A percentile compares a stretch with the other conserved stretches of the same genome.
Evolutionary conservation across 2,888 invertebrate genomes (phyloP).

Genomic region (Acrobasis consociella): DNA sequence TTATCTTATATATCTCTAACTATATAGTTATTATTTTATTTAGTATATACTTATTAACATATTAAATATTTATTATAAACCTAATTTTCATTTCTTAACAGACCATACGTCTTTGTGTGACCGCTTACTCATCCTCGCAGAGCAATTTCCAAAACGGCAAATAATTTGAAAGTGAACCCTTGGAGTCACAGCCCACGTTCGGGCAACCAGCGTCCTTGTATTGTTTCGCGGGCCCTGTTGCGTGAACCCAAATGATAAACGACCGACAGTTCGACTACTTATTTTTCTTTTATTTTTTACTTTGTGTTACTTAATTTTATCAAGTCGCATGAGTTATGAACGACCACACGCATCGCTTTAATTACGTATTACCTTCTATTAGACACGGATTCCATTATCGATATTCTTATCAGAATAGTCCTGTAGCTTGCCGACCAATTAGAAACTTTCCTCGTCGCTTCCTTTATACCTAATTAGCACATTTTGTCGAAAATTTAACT

Average conservation of each 20-base stretch:
- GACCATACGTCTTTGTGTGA: too few species aligned
- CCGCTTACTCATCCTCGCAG: not conserved
- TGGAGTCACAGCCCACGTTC: slow-evolving; percentile 52
- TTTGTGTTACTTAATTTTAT: slow-evolving; percentile 81
- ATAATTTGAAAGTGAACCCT: slow-evolving; percentile 24
- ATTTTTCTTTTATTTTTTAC: slow-evolving; percentile 76
- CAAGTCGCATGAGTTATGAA: slow-evolving; percentile 81
- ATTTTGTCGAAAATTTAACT: not conserved
- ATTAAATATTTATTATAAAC: too few species aligned
- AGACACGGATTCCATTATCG: slow-evolving; percentile 26
- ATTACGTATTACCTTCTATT: slow-evolving; percentile 63
- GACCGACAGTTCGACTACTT: slow-evolving; percentile 77
- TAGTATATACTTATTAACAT: too few species aligned
- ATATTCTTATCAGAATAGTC: slow-evolving; percentile 24
- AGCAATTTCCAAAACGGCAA: slow-evolving; percentile 14
- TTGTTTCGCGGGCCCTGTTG: slow-evolving; percentile 79
- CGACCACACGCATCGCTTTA: slow-evolving; percentile 79
- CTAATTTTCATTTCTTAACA: too few species aligned
- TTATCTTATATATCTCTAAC: too few species aligned
- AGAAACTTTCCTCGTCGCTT: slow-evolving; percentile 13
- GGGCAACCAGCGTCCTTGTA: slow-evolving; percentile 74
- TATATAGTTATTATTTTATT: too few species aligned
- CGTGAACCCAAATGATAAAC: slow-evolving; percentile 80
- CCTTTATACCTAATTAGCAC: slow-evolving; percentile 9
- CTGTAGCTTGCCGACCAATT: slow-evolving; percentile 19